Evolutionary conservation across 2,888 invertebrate species (phyloP), one percentile per base, ranked within the genome.

Genomic region (Spicauda simplicius): DNA sequence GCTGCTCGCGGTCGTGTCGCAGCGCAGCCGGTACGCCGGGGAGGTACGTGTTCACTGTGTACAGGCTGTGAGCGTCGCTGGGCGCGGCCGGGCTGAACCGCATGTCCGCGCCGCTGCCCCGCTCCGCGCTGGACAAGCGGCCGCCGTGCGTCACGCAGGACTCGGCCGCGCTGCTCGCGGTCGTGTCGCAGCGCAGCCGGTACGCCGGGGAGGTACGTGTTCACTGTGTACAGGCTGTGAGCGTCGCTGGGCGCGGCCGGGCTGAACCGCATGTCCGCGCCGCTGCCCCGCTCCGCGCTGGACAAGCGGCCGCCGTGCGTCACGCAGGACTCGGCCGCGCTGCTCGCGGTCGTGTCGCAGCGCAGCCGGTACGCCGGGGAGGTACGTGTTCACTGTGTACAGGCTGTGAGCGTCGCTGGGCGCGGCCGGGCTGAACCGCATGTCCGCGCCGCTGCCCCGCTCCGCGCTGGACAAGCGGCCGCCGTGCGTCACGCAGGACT

Each of bases 291-390:
- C 8, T 94, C 95, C 50, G 96, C 96, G 1, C 82, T 97, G 66
- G 97, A 97, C 71, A 97, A 97, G 80, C 93, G 98, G 6, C 97
- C 98, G 0, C 95, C 94, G 4, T 98, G 98, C 81, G 96, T 97
- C 0, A 98, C 97, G 70, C 97, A 97, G 68, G 97, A 98, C 78
- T 97, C 97, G 5, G 97, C 98, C 0, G 96, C 97, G 66, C 95
- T 99, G 77, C 95, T 99, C 25, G 96, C 97, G 0, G 96, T 97
- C 16, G 95, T 98, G 68, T 97, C 97, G 61, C 94, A 98, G 73
- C 91, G 99, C 41, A 97, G 98, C 72, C 95, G 97, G 77, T 99
- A 97, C 80, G 95, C 97, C 3, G 99, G 99, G 1, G 98, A 98
- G 94, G 97, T 95, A 25, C 5, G 25, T n/a, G n/a, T n/a, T n/a